phyloP scores from a whole-genome alignment of 2,888 invertebrate genomes.

The Folsomia manolachei region DNA sequence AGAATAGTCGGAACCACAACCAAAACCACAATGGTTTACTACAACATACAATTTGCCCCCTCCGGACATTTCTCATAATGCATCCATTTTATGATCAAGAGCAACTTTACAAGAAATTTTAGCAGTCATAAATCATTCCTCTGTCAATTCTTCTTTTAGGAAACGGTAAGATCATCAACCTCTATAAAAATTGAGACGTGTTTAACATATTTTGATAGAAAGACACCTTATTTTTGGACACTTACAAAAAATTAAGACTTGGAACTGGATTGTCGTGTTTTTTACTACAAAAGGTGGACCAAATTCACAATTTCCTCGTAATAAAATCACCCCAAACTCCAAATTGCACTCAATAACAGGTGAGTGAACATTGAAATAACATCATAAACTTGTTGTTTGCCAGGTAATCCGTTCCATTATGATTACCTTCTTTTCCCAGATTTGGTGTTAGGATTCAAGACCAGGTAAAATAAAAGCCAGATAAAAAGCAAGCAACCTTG shows the following conservation, averaged over 20 bases:
- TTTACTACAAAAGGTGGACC: background rate
- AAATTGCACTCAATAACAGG: background rate
- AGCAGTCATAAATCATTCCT: background rate
- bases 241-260: no score
- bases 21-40: no score
- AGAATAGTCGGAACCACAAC: no score
- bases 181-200: background rate
- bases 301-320: background rate
- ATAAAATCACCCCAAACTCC: background rate
- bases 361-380: background rate
- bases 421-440: background rate
- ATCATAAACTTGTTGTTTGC: background rate
- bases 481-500: background rate
- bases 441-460: background rate
- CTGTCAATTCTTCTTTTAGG: no score
- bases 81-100: background rate
- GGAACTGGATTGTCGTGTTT: no score
- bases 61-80: background rate
- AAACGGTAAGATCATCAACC: background rate
- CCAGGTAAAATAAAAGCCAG: no score
- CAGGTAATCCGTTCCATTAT: background rate
- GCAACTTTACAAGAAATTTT: background rate
- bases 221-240: background rate
- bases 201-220: background rate
- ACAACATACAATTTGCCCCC: background rate